Evolutionary conservation across 2,888 invertebrate genomes (phyloP).

Genomic region (Nomada hirtipes): DNA sequence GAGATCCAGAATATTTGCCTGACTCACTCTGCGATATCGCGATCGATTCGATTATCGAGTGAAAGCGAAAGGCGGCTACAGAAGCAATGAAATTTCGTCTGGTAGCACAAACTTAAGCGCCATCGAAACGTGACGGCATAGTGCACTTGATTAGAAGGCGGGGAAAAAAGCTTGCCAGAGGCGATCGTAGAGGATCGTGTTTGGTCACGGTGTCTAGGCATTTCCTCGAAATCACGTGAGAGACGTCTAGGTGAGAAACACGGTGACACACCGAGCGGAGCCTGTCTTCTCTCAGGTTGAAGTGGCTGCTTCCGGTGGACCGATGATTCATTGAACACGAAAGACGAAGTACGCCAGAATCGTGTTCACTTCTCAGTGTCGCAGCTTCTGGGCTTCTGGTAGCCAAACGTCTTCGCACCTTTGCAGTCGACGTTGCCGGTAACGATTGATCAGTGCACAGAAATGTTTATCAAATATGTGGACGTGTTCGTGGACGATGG

Average conservation of each 20-base stretch:
- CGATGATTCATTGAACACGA: constrained; percentile 45
- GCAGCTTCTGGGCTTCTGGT: constrained; percentile 7
- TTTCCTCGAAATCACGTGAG: background rate
- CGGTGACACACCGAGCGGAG: constrained; percentile 42
- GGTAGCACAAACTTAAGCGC: background rate
- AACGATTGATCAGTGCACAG: background rate
- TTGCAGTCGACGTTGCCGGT: background rate
- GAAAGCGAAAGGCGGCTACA: constrained; percentile 10
- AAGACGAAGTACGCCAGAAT: constrained; percentile 34
- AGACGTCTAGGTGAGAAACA: constrained; percentile 30
- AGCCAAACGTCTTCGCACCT: constrained; percentile 40
- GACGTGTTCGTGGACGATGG: constrained; percentile 75
- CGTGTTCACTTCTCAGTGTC: constrained; percentile 22
- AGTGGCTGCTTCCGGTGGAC: constrained; percentile 45
- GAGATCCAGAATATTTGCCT: constrained; percentile 2
- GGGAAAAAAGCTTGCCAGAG: background rate
- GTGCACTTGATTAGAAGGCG: background rate
- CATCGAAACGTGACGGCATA: background rate
- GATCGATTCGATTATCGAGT: constrained; percentile 14
- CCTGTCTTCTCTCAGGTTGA: constrained; percentile 10
- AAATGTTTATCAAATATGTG: constrained; percentile 74
- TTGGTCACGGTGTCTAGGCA: constrained; percentile 1
- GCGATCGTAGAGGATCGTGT: background rate
- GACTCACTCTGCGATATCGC: background rate
- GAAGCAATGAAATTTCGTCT: background rate